Evolutionary conservation across 2,888 invertebrate species (phyloP), one percentile per base, ranked within the genome.

Genomic region (Lasioglossum morio): DNA sequence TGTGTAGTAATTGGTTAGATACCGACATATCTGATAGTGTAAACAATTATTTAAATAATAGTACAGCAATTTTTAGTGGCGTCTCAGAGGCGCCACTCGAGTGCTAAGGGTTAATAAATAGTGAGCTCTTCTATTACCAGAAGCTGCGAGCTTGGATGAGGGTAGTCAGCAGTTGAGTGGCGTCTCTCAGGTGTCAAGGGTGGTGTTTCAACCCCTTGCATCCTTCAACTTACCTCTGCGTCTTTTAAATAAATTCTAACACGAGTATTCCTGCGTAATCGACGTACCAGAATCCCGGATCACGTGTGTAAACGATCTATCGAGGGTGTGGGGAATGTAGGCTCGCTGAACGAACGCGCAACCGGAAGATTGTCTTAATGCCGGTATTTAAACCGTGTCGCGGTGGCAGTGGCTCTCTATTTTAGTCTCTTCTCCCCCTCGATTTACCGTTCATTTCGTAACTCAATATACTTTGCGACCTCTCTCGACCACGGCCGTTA

Each of bases 361-460:
- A 81, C 80, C 84, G 85, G 85, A 85, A 88, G 84, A 85, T 82
- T 40, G 79, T 81, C 79, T 76, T 86, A 86, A 91, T 84, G 75
- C 43, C 81, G 84, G 84, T 81, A 87, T 88, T 88, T 86, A 85
- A 90, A 86, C 85, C 82, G 70, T 91, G 89, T 91, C 85, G 84
- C 63, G 70, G 84, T 79, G 78, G 82, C 84, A 89, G 83, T 82
- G 77, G 37, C 87, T 90, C 82, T 87, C 91, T 90, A 88, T 91
- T 90, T 91, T 89, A 70, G 84, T 82, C 81, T 76, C 79, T 80
- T 86, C 87, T 88, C 83, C 82, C 82, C 82, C 85, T 90, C 87
- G 87, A 88, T 90, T 90, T 88, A 90, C 85, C 85, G 87, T 90
- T 90, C 81, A 89, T 91, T 90, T 89, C 88, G 91, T 91, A 90